A percentile compares a stretch with the other conserved stretches of the same genome.
Evolutionary conservation across 2,113 vertebrate species (phyloP).

Genomic region (Pelecanus crispus): DNA sequence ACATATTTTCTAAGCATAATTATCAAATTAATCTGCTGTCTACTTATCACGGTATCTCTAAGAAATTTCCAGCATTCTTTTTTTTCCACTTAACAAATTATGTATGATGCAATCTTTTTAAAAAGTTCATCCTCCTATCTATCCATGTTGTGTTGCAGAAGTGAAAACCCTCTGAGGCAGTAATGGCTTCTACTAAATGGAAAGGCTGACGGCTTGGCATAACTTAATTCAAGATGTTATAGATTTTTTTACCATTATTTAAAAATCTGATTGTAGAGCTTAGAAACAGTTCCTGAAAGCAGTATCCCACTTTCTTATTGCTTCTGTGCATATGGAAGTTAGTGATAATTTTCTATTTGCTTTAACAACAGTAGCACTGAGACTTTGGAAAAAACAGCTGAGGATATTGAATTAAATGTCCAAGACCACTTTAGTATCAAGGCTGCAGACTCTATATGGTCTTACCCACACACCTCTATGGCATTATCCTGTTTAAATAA

Average conservation of each 20-base stretch:
- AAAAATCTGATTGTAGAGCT: not conserved
- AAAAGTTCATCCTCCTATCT: not conserved
- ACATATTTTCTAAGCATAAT: not conserved
- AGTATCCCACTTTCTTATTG: not conserved
- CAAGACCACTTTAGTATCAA: not conserved
- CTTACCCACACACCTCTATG: not conserved
- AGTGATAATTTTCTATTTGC: not conserved
- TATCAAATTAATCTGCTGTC: not conserved
- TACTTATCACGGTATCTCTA: not conserved
- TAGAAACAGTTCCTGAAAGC: not conserved
- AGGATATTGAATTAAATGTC: not conserved
- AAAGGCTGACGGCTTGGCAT: not conserved
- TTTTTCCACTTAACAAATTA: not conserved
- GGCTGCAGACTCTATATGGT: not conserved
- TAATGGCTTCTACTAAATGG: not conserved
- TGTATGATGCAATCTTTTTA: not conserved
- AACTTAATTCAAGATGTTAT: not conserved
- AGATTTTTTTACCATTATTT: not conserved
- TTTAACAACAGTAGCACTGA: not conserved
- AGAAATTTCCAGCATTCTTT: not conserved
- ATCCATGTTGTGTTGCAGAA: not conserved
- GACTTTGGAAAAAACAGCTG: not conserved
- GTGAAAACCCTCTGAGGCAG: not conserved
- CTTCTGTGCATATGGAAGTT: not conserved
- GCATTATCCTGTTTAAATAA: not conserved